These are phyloP conservation scores for Hirundichthys speculiger DNA, from an alignment of 2,113 vertebrate genomes.

Conservation along the genomic window DNA sequence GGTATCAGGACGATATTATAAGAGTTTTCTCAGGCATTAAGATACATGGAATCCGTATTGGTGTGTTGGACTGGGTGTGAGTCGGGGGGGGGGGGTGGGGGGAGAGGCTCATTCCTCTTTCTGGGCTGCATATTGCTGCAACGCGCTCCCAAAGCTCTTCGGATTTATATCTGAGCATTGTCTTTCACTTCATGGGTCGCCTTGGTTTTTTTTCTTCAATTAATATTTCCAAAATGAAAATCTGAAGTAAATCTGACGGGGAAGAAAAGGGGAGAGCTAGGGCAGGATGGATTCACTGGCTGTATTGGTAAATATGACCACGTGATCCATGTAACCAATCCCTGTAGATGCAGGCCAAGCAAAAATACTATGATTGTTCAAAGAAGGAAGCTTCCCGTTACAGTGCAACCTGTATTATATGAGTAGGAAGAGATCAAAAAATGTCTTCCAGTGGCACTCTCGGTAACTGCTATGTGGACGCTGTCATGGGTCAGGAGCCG, in stretches of 20 bases:
- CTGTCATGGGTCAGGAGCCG: constrained; percentile 93
- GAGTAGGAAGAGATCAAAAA: constrained; percentile 90
- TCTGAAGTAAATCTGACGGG: constrained; percentile 67
- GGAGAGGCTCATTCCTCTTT: constrained; percentile 1
- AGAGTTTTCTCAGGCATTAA: constrained; percentile 70
- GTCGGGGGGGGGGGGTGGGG: neutral
- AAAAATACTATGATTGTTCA: constrained; percentile 98
- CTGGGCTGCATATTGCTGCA: neutral
- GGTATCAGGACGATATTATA: constrained; percentile 72
- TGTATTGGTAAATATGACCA: constrained; percentile 99
- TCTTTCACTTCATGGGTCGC: constrained; percentile 26
- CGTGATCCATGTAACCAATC: constrained; percentile 99
- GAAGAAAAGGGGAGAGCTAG: constrained; percentile 48
- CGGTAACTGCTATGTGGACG: constrained; percentile 98
- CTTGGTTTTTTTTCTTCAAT: constrained; percentile 40
- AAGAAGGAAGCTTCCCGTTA: constrained; percentile 91
- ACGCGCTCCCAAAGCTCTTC: no score
- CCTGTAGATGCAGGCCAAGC: constrained; percentile 92
- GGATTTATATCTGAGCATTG: constrained; percentile 23
- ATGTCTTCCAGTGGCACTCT: constrained; percentile 98
- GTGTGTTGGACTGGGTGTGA: constrained; percentile 49
- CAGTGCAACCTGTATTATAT: constrained; percentile 93
- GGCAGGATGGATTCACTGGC: constrained; percentile 98
- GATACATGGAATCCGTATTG: constrained; percentile 48
- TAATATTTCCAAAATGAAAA: constrained; percentile 64